phyloP scores from a whole-genome alignment of 2,113 vertebrate genomes.

The Emydocephalus ijimae region DNA sequence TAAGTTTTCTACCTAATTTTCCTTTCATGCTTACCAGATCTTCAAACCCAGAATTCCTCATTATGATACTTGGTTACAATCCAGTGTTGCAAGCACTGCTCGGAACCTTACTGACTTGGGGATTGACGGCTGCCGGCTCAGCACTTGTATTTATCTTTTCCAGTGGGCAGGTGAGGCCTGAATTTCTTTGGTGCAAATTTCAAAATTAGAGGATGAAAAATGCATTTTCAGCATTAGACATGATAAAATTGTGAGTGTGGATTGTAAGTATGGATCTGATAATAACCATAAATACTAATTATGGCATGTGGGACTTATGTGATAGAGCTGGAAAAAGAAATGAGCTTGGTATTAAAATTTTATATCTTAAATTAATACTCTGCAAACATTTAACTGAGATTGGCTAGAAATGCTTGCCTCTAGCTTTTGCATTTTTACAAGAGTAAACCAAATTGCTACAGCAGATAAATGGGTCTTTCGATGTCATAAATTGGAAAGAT shows the following conservation, averaged over 20 bases:
- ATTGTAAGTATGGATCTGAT: background rate
- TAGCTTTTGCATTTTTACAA: background rate
- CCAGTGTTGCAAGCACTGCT: conserved; percentile 84
- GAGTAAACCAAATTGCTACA: background rate
- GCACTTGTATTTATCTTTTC: conserved; percentile 91
- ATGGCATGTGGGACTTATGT: background rate
- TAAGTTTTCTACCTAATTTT: rapidly evolving
- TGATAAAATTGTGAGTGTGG: background rate
- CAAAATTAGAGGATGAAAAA: background rate
- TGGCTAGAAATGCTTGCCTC: background rate
- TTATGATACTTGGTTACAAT: conserved; percentile 82
- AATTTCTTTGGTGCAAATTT: background rate
- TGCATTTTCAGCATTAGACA: background rate
- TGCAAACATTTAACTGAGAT: background rate
- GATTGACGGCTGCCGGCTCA: conserved; percentile 85
- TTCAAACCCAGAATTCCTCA: conserved; percentile 56
- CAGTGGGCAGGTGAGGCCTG: conserved; percentile 80
- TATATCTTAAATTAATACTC: background rate
- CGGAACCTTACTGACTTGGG: conserved; percentile 93
- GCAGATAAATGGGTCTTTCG: background rate
- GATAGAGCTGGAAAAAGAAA: background rate
- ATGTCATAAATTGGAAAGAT: background rate
- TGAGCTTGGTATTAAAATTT: background rate
- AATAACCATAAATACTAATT: background rate
- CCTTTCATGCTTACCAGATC: background rate